phyloP scores from a whole-genome alignment of 1,140 invertebrate genomes.

The Dermatophagoides farinae region DNA sequence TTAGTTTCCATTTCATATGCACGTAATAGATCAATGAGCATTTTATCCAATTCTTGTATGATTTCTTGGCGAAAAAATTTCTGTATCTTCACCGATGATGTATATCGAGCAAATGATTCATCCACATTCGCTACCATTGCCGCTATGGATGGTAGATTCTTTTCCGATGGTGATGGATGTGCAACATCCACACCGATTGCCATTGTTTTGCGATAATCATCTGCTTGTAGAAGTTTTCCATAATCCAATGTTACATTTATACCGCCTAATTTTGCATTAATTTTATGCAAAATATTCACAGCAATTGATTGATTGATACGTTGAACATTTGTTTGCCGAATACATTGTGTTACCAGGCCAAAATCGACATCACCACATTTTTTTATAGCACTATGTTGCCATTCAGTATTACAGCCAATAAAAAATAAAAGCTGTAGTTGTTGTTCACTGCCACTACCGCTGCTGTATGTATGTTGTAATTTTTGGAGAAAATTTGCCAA shows the following conservation, averaged over 20 bases:
- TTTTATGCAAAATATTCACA: constrained; percentile 59
- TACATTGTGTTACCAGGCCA: constrained; percentile 59
- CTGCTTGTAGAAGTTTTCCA: constrained; percentile 19
- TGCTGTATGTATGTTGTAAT: no score
- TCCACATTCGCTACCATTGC: constrained; percentile 31
- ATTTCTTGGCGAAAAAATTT: constrained; percentile 13
- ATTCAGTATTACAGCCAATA: constrained; percentile 2
- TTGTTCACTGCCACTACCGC: background rate
- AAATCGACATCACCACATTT: constrained; percentile 46
- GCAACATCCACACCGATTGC: constrained; percentile 70
- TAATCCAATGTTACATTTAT: constrained; percentile 39
- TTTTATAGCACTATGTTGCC: constrained; percentile 36
- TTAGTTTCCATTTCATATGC: constrained; percentile 27
- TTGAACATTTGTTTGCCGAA: constrained; percentile 38
- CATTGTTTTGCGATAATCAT: constrained; percentile 27
- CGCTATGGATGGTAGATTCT: constrained; percentile 54
- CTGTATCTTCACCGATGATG: constrained; percentile 13
- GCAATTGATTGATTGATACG: constrained; percentile 28
- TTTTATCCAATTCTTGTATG: constrained; percentile 38
- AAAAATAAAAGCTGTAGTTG: background rate
- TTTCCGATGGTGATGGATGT: constrained; percentile 49
- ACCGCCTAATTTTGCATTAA: constrained; percentile 64
- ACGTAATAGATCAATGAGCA: constrained; percentile 37
- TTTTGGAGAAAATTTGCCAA: background rate
- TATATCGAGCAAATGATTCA: constrained; percentile 13